phyloP scores from a whole-genome alignment of 2,888 invertebrate species.

The Thera britannica region DNA sequence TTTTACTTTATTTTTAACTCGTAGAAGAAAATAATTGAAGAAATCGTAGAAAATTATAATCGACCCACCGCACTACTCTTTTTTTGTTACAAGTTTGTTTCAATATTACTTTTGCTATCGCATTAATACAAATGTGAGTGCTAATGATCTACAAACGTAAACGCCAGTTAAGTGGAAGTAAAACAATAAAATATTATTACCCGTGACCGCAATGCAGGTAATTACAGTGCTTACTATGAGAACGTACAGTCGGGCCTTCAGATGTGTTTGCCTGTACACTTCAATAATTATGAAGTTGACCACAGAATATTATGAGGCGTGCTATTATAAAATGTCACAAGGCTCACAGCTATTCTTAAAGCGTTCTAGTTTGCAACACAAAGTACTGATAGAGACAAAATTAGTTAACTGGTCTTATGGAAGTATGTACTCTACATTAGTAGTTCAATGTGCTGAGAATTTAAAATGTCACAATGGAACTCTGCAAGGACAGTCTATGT shows the following conservation, averaged over 20 bases:
- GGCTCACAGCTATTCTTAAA: neutral
- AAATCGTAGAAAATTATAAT: conserved; percentile 3
- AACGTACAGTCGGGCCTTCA: conserved; percentile 52
- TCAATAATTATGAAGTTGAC: conserved; percentile 17
- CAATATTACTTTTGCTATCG: conserved; percentile 24
- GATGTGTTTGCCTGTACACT: conserved; percentile 39
- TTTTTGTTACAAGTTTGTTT: conserved; percentile 11
- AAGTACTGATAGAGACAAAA: neutral
- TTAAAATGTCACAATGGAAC: conserved; percentile 1
- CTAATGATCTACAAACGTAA: conserved; percentile 41
- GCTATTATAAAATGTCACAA: conserved; percentile 13
- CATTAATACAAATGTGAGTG: conserved; percentile 32
- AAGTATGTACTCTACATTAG: neutral
- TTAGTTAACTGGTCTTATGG: neutral
- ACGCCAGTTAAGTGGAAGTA: conserved; percentile 47
- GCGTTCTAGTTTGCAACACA: neutral
- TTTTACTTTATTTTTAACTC: too few relatives aligned
- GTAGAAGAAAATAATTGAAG: neutral
- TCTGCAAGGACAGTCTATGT: neutral
- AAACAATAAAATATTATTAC: conserved; percentile 48
- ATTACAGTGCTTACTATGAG: conserved; percentile 56
- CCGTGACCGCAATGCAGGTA: conserved; percentile 52
- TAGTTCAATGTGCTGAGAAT: neutral
- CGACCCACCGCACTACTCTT: conserved; percentile 7
- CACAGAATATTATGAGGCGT: conserved; percentile 15